Evolutionary conservation across 2,888 invertebrate species (phyloP), one percentile per base, ranked within the genome.

Genomic region (Micoletzkya japonica): DNA sequence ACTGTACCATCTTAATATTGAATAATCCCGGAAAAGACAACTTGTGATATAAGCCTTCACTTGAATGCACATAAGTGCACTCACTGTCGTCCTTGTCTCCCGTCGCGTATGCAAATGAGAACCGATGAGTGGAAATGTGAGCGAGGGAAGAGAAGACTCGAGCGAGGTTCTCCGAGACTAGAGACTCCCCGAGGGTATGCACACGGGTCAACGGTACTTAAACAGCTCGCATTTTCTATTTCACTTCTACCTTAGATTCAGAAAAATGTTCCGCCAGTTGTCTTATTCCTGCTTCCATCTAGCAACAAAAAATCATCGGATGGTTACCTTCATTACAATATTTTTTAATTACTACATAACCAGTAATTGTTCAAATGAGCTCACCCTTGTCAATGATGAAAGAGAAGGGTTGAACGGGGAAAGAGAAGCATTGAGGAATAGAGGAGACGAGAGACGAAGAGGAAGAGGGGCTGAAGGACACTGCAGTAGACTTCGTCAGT

Each of bases 51-150:
- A 36, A 6, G 36, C 7, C 3, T n/a, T n/a, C n/a, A 59, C 10
- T 26, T 36, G 1, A 59, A 59, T 10, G 10, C 7, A 30, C 24
- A 34, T 4, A 14, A 32, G 17, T 50, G 24, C 50, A n/a, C 32
- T 50, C 1, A 6, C n/a, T 44, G 26, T 63, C 63, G 24, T n/a
- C n/a, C 30, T 50, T 1, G 37, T 49, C 50, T 34, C 24, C 49
- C 32, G 44, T 50, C 10, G 10, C 44, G 26, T 50, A 63, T 6
- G 24, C 17, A 34, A 63, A 32, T 14, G 50, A 49, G 17, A 63
- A 34, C 34, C 63, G 14, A 26, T 63, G 34, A 4, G 63, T 49
- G 10, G 63, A 49, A 6, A 63, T 63, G 20, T 30, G 49, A 26
- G 30, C 4, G 24, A 50, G 17, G n/a, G n/a, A 1, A 4, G 26